Conservation (phyloP, 2,113 vertebrate genomes). For the Dunckerocampus dactyliophorus region DNA sequence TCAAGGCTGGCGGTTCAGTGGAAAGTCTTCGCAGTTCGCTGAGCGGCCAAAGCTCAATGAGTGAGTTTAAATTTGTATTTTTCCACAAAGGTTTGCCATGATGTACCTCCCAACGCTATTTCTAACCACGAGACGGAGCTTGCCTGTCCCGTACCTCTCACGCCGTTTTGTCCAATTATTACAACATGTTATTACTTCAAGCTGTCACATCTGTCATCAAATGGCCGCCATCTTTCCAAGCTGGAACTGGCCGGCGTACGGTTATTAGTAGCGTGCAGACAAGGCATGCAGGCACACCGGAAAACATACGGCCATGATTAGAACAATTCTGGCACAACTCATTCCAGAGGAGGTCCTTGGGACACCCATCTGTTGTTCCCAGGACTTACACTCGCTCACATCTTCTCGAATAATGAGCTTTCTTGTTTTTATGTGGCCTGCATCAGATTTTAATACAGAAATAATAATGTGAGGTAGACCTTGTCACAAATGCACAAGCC, state of each 20-base stretch:
- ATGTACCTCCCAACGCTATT: too few species aligned
- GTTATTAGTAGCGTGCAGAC: conserved; percentile 1
- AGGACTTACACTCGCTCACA: background rate
- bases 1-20: conserved; percentile 91
- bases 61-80: conserved; percentile 54
- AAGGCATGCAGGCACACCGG: conserved; percentile 4
- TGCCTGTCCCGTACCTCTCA: background rate
- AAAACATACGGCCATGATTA: conserved; percentile 43
- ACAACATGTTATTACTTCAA: conserved; percentile 22
- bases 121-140: background rate
- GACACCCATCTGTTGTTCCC: background rate
- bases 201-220: conserved; percentile 11
- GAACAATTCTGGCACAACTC: background rate
- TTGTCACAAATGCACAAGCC: too few species aligned
- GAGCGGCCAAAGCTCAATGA: conserved; percentile 96
- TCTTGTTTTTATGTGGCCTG: too few species aligned
- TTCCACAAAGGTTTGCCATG: background rate
- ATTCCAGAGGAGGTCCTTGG: background rate
- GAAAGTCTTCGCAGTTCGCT: conserved; percentile 96
- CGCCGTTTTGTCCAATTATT: conserved; percentile 21
- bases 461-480: too few species aligned
- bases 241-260: background rate
- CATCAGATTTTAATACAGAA: too few species aligned
- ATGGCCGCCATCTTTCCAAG: background rate
- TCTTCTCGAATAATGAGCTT: too few species aligned